Evolutionary conservation across 2,888 invertebrate species (phyloP).

Genomic region (Agrochola litura): DNA sequence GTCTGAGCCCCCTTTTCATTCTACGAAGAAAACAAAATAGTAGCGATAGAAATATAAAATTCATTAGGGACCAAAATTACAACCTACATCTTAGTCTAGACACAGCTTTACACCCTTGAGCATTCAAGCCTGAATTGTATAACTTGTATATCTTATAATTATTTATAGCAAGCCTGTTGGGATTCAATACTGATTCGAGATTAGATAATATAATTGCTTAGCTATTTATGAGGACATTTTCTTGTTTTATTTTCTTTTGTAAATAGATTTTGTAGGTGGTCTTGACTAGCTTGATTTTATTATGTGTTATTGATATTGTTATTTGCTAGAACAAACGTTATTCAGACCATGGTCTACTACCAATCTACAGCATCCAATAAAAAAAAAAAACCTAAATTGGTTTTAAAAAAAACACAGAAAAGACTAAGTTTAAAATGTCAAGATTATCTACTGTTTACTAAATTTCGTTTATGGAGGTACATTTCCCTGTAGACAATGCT

Average conservation of each 20-base stretch:
- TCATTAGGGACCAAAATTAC: neutral
- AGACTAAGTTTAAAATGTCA: too few relatives aligned
- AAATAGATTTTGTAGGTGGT: conserved; percentile 39
- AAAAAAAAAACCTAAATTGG: too few relatives aligned
- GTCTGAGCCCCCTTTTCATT: neutral
- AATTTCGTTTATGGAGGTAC: too few relatives aligned
- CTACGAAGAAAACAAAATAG: neutral
- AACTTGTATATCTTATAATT: conserved; percentile 31
- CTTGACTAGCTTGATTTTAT: neutral
- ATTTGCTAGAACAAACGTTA: too few relatives aligned
- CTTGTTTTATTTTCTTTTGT: conserved; percentile 22
- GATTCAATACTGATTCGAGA: conserved; percentile 46
- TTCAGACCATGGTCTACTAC: too few relatives aligned
- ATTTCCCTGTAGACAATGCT: too few relatives aligned
- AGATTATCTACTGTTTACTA: too few relatives aligned
- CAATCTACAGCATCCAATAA: too few relatives aligned
- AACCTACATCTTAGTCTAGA: neutral
- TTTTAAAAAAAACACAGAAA: too few relatives aligned
- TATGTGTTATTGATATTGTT: too few relatives aligned
- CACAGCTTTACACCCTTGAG: conserved; percentile 20
- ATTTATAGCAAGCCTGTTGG: conserved; percentile 27
- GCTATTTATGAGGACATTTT: conserved; percentile 28
- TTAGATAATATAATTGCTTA: conserved; percentile 50
- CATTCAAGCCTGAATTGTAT: conserved; percentile 7
- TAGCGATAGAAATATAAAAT: neutral